Evolutionary conservation across 2,888 invertebrate species (phyloP).

Genomic region (Nasonia oneida): DNA sequence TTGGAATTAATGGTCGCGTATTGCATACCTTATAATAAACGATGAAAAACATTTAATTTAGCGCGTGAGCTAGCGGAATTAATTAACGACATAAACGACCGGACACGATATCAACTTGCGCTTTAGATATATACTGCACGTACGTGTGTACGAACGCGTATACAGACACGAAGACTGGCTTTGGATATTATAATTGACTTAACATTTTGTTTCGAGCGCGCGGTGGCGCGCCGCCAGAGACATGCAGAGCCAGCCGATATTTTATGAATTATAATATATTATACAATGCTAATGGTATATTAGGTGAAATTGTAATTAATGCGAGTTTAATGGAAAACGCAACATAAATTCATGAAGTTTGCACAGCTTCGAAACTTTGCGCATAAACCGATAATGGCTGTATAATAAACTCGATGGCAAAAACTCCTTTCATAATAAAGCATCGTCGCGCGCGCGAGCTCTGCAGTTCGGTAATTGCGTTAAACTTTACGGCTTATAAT

Average conservation of each 20-base stretch:
- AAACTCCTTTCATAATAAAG: not conserved
- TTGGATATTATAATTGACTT: not conserved
- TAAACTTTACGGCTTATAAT: not conserved
- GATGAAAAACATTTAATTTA: not conserved
- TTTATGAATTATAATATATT: not conserved
- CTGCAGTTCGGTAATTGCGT: not conserved
- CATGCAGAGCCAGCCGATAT: not conserved
- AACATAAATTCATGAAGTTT: constrained; percentile 20
- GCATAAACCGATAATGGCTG: constrained; percentile 11
- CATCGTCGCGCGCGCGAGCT: not conserved
- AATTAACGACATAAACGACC: not conserved
- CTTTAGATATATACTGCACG: too few relatives aligned
- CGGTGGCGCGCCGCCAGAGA: not conserved
- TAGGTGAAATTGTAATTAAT: not conserved
- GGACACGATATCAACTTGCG: not conserved
- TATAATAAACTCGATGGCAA: constrained; percentile 35
- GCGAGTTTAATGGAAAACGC: not conserved
- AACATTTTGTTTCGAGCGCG: not conserved
- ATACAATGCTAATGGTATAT: not conserved
- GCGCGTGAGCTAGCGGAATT: not conserved
- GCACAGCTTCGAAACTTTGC: not conserved
- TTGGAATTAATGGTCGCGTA: not conserved
- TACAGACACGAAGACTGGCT: not conserved
- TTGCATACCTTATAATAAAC: not conserved
- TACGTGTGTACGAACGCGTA: not conserved